Evolutionary conservation across 2,888 invertebrate species (phyloP), one percentile per base, ranked within the genome.

Genomic region (Masnerella sp.): DNA sequence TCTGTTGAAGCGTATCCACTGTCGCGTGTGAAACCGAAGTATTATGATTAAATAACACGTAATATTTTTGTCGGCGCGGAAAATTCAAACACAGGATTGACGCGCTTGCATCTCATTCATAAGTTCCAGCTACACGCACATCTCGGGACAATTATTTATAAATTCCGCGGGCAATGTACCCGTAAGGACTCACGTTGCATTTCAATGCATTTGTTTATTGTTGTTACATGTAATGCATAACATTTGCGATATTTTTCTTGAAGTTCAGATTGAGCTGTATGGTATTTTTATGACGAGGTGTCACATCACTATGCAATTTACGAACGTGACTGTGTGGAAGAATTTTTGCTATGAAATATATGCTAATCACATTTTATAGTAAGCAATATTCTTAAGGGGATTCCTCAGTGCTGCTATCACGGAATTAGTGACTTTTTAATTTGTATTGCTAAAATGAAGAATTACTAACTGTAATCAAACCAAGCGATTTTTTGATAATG

Each of bases 81-180:
- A 49, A 40, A 42, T 51, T 51, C 32, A 34, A 43, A 34, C 11
- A 7, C 42, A 15, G 20, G 14, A 28, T 36, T 11, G 47, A 9
- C 30, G 47, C 30, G 47, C 32, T 56, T 47, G 65, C 65, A 47
- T 65, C 54, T 54, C 65, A 65, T 65, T 65, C 54, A 54, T 54
- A 52, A 64, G 32, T 52, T 45, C 25, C 36, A 18, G 32, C 40
- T 32, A 47, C 36, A 25, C 22, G 38, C 40, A 15, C 17, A n/a
- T 22, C 28, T 47, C 30, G 25, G 15, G 38, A 59, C 58, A 45
- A 45, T 47, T 59, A 61, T 61, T 61, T 65, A 56, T 65, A 47
- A 36, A 65, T 65, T 65, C 54, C 12, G 12, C 64, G 36, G 28
- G 15, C 52, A 64, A 51, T 9, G 52, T 43, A 52, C 34, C 11